Evolutionary conservation across 2,113 vertebrate genomes (phyloP).

Genomic region (Thamnophis sirtalis): DNA sequence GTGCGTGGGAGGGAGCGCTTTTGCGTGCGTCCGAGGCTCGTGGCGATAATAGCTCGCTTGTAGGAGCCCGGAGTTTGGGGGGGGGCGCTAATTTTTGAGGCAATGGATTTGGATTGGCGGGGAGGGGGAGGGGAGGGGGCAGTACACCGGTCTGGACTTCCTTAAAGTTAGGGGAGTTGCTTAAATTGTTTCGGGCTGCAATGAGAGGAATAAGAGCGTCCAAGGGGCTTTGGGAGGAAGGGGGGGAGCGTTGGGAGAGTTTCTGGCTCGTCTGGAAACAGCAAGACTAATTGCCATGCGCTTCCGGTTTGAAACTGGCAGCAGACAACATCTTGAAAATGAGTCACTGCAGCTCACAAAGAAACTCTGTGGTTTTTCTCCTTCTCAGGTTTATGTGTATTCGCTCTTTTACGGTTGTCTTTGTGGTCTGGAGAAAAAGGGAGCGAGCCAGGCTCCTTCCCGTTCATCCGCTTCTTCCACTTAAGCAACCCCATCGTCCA

Average conservation of each 20-base stretch:
- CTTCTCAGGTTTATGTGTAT: constrained; percentile 76
- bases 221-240: constrained; percentile 45
- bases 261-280: constrained; percentile 95
- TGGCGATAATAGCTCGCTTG: not conserved
- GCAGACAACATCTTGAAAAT: constrained; percentile 98
- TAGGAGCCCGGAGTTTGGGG: not conserved
- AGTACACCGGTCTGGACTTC: not conserved
- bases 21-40: not conserved
- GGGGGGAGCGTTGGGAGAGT: constrained; percentile 74
- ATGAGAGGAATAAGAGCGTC: constrained; percentile 55
- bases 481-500: not conserved
- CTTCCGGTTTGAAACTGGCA: constrained; percentile 99
- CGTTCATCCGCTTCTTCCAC: constrained; percentile 38
- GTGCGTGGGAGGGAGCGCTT: not conserved
- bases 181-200: constrained; percentile 14
- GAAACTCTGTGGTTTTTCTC: constrained; percentile 87
- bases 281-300: constrained; percentile 97
- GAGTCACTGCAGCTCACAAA: constrained; percentile 96
- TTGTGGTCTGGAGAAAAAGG: constrained; percentile 66
- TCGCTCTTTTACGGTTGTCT: constrained; percentile 75
- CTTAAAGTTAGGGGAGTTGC: not conserved
- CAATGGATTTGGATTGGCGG: not conserved
- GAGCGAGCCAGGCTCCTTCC: constrained; percentile 20
- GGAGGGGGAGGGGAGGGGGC: not conserved
- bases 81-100: not conserved